Evolutionary conservation across 2,113 vertebrate species (phyloP).

Genomic region (Laticauda colubrina): DNA sequence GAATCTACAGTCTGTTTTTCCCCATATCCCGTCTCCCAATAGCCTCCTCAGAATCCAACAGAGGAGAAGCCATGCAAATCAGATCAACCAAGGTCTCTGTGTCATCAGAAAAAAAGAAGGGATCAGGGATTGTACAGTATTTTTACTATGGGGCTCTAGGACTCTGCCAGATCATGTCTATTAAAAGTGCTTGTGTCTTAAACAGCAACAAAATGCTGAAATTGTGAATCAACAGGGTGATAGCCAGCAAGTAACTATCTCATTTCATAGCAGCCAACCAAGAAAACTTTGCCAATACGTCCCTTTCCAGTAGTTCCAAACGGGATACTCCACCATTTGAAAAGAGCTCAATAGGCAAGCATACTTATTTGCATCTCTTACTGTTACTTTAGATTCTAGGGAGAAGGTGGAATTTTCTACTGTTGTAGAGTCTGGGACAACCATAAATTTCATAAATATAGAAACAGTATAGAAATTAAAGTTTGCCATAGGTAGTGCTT

Average conservation of each 20-base stretch:
- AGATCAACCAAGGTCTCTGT: background rate
- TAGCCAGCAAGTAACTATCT: background rate
- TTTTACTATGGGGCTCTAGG: background rate
- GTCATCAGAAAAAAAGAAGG: background rate
- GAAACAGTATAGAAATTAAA: background rate
- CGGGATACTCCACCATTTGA: background rate
- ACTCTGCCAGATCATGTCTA: background rate
- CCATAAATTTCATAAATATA: background rate
- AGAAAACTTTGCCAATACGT: background rate
- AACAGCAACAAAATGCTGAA: background rate
- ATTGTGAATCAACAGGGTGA: background rate
- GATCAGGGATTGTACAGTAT: background rate
- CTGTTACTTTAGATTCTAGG: background rate
- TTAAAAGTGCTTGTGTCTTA: background rate
- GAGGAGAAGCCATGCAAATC: background rate
- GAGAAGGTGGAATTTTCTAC: background rate
- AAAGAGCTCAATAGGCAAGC: background rate
- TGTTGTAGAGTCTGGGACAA: background rate
- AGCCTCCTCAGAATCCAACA: background rate
- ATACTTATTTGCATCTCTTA: background rate
- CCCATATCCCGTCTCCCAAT: background rate
- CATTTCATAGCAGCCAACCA: background rate
- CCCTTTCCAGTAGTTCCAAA: background rate
- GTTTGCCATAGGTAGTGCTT: background rate
- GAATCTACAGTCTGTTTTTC: background rate